phyloP scores from a whole-genome alignment of 2,797 vertebrate genomes.

The Hemibagrus guttatus region DNA sequence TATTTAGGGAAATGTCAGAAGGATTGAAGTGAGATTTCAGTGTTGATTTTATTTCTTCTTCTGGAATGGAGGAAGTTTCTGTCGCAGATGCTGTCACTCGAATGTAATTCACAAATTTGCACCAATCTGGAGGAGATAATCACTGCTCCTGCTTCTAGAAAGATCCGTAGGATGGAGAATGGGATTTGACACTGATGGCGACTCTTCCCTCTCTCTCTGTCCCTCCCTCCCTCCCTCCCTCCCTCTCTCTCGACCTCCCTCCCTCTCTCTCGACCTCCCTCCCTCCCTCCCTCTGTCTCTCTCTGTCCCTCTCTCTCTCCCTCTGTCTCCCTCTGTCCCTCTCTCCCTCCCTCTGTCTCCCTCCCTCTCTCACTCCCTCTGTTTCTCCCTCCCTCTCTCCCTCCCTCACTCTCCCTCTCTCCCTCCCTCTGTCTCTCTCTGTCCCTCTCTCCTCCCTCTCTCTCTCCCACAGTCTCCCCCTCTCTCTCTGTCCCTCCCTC shows the following conservation, averaged over 20 bases:
- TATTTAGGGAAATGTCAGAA: background rate
- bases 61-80: constrained; percentile 15
- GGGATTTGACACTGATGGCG: background rate
- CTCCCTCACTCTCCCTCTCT: too few relatives aligned
- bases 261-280: too few relatives aligned
- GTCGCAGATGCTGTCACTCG: constrained; percentile 20
- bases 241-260: background rate
- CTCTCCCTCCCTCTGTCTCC: too few relatives aligned
- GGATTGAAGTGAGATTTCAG: constrained; percentile 5
- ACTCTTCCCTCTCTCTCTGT: background rate
- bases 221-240: too few relatives aligned
- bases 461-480: too few relatives aligned
- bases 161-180: constrained; percentile 19
- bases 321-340: background rate
- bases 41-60: constrained; percentile 4
- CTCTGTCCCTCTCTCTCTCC: too few relatives aligned
- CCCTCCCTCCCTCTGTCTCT: too few relatives aligned
- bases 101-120: constrained; percentile 26
- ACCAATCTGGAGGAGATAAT: constrained; percentile 37
- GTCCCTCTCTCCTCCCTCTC: too few relatives aligned
- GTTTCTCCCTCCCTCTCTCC: too few relatives aligned
- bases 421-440: too few relatives aligned
- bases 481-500: too few relatives aligned
- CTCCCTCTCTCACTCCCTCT: too few relatives aligned
- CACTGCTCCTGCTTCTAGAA: background rate